These are phyloP conservation scores for Acanthacorydalis orientalis DNA, from an alignment of 2,888 invertebrate genomes.

Conservation along the genomic window DNA sequence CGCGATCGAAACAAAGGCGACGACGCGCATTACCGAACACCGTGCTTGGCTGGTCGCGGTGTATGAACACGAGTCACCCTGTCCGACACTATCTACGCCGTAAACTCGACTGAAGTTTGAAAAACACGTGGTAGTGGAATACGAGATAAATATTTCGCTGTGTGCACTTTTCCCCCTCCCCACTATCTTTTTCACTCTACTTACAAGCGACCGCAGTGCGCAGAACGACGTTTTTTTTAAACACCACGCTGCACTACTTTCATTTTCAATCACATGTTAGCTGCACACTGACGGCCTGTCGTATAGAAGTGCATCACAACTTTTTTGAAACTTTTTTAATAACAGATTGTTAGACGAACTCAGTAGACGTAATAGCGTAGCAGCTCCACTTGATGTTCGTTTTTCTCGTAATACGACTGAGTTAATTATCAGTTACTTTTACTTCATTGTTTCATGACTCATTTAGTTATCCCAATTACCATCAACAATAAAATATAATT, in stretches of 20 bases:
- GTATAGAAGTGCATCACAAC: slow-evolving; percentile 17
- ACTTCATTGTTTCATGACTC: too few species aligned
- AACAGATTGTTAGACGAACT: slow-evolving; percentile 14
- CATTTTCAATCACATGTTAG: slow-evolving; percentile 7
- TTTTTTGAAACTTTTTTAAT: slow-evolving; percentile 23
- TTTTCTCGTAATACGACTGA: slow-evolving; percentile 7
- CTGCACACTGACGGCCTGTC: slow-evolving; percentile 8
- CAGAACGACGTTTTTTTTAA: slow-evolving; percentile 2
- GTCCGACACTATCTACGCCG: background rate
- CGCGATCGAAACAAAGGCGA: slow-evolving; percentile 13
- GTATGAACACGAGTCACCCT: slow-evolving; percentile 8
- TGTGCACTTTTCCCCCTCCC: background rate
- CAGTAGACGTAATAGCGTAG: slow-evolving; percentile 24
- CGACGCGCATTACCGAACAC: slow-evolving; percentile 17
- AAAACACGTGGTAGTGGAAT: slow-evolving; percentile 5
- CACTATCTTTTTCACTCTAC: background rate
- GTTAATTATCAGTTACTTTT: too few species aligned
- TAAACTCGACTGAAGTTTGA: background rate
- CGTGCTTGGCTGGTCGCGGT: slow-evolving; percentile 18
- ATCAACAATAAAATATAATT: too few species aligned
- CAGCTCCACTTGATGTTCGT: slow-evolving; percentile 8
- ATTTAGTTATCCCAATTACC: too few species aligned
- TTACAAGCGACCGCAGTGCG: background rate
- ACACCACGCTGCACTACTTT: slow-evolving; percentile 5
- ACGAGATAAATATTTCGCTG: background rate